A percentile compares a stretch with the other conserved stretches of the same genome.
These are phyloP conservation scores for Aphelocoma californica DNA, from an alignment of 2,797 vertebrate species.

Conservation along the genomic window DNA sequence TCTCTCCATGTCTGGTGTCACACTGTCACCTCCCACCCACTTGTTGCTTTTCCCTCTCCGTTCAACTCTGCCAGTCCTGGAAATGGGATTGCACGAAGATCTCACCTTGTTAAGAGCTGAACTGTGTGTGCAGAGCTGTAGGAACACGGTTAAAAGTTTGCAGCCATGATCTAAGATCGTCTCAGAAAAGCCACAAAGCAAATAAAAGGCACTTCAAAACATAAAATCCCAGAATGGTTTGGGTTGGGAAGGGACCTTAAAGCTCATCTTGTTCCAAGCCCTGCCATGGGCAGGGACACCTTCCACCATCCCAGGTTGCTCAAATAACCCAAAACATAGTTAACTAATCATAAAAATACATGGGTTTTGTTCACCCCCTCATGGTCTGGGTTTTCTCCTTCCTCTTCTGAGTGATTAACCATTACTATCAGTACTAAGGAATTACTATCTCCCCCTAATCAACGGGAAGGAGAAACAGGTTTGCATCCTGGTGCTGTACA, in stretches of 20 bases:
- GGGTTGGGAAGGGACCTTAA: not conserved
- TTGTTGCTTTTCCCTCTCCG: not conserved
- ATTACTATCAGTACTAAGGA: not conserved
- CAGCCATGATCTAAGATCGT: rapidly evolving
- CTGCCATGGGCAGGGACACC: not conserved
- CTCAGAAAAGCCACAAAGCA: not conserved
- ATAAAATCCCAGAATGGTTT: not conserved
- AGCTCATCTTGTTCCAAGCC: not conserved
- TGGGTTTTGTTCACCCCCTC: not conserved
- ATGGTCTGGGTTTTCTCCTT: not conserved
- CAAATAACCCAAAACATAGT: not conserved
- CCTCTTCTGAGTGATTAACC: not conserved
- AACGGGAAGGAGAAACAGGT: not conserved
- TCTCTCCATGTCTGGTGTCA: not conserved
- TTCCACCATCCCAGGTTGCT: not conserved
- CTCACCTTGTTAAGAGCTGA: not conserved
- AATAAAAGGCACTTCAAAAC: not conserved
- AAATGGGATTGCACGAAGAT: rapidly evolving
- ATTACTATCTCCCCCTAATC: not conserved
- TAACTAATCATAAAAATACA: not conserved
- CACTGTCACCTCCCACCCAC: not conserved
- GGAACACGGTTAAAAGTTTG: not conserved
- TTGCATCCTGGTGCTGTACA: not conserved
- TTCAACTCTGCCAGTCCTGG: not conserved
- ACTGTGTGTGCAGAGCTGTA: rapidly evolving